Evolutionary conservation across 2,797 vertebrate genomes (phyloP), one percentile per base, ranked within the genome.

Genomic region (Fistularia tabacaria): DNA sequence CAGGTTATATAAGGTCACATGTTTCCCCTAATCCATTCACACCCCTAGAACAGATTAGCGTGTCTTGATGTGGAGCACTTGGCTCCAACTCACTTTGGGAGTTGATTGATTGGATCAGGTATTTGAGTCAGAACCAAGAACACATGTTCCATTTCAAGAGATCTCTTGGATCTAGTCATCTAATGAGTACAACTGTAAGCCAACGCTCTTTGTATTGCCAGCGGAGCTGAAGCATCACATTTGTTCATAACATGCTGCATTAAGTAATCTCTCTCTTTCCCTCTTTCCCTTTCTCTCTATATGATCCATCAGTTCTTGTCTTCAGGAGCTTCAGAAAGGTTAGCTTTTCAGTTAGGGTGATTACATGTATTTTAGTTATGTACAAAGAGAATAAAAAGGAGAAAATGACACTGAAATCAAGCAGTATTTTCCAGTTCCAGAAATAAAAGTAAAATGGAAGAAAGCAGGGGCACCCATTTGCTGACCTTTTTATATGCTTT

Each of bases 21-120:
- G 43, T 45, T 13, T 45, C 43, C 13, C 43, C 13, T 11, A 11
- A 45, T 12, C 43, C 43, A 45, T 45, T 61, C 9, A 37, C 44
- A 51, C 49, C 13, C 48, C 44, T 3, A 15, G 41, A 57, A 3
- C 38, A n/a, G 41, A 41, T 62, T 37, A 62, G 49, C 41, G 50
- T 14, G 39, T 51, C 39, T 65, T 59, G 40, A 60, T 71, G 59
- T 64, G 51, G 49, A 13, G 62, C 42, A 60, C 64, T 65, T 66
- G 73, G 70, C 69, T 62, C 38, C 8, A 13, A 44, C 66, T 76
- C 66, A 54, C 57, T 64, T 36, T n/a, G 39, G 54, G 54, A 76
- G 69, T 62, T 58, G 73, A 74, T 83, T 69, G 59, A 66, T 82
- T 68, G 81, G 75, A 85, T 78, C 77, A 86, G 73, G 80, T 82